phyloP scores from a whole-genome alignment of 2,888 invertebrate species.

The Amiota minor region DNA sequence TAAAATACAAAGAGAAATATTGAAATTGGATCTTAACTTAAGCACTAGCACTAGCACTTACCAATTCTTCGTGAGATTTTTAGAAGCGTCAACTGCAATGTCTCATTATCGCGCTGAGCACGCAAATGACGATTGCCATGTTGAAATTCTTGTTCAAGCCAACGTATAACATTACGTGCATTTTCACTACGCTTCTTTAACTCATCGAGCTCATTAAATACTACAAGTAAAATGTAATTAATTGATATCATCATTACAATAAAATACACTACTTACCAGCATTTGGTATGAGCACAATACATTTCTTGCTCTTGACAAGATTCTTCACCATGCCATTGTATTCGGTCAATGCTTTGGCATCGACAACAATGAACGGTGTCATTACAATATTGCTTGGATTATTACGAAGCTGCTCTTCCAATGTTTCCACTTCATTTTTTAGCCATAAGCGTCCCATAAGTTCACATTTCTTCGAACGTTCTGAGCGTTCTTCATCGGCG shows the following conservation, averaged over 20 bases:
- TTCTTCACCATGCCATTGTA: slow-evolving; percentile 86
- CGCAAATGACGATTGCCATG: slow-evolving; percentile 90
- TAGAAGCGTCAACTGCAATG: slow-evolving; percentile 80
- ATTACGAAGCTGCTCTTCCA: slow-evolving; percentile 78
- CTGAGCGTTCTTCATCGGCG: slow-evolving; percentile 72
- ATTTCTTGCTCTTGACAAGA: slow-evolving; percentile 85
- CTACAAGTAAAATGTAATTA: slow-evolving; percentile 74
- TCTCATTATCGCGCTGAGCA: slow-evolving; percentile 89
- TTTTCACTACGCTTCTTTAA: slow-evolving; percentile 87
- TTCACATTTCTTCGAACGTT: slow-evolving; percentile 71
- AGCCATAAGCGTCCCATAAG: slow-evolving; percentile 92
- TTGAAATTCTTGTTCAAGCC: slow-evolving; percentile 90
- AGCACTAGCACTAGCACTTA: slow-evolving; percentile 68
- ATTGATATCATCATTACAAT: neutral
- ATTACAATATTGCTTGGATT: slow-evolving; percentile 74
- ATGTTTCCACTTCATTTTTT: slow-evolving; percentile 87
- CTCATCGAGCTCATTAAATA: slow-evolving; percentile 90
- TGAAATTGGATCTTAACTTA: neutral
- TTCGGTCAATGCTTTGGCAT: slow-evolving; percentile 85
- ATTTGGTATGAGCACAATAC: slow-evolving; percentile 90
- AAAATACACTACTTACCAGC: slow-evolving; percentile 79
- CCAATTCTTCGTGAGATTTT: slow-evolving; percentile 86
- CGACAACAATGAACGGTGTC: slow-evolving; percentile 91
- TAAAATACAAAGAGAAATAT: slow-evolving; percentile 1
- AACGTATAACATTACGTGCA: slow-evolving; percentile 93